Conservation (phyloP, 2,888 invertebrate genomes). For the Dasypogon diadema region DNA sequence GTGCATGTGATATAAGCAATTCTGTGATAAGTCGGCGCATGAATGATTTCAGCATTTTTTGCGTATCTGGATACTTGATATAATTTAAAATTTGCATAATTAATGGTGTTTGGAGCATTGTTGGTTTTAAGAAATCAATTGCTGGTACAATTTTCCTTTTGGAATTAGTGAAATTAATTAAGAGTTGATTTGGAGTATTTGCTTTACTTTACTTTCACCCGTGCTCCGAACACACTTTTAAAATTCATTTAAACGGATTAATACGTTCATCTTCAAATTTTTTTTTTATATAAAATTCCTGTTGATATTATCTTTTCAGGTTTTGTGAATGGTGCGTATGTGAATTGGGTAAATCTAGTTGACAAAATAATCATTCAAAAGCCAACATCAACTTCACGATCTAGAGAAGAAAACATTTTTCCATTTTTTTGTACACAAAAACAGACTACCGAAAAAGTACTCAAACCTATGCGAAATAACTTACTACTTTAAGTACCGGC, state of each 20-base stretch:
- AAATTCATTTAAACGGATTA: too few relatives aligned
- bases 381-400: constrained; percentile 36
- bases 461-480: background rate
- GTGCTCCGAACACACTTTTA: background rate
- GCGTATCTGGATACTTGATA: background rate
- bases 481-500: background rate
- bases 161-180: too few relatives aligned
- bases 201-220: too few relatives aligned
- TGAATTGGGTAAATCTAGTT: constrained; percentile 54
- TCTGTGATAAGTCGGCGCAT: background rate
- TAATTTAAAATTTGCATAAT: background rate
- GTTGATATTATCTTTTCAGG: constrained; percentile 52
- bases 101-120: background rate
- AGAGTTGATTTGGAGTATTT: too few relatives aligned
- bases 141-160: too few relatives aligned
- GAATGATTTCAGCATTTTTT: background rate
- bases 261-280: background rate
- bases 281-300: too few relatives aligned
- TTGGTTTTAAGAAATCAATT: too few relatives aligned
- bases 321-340: constrained; percentile 57
- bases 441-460: constrained; percentile 6
- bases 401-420: constrained; percentile 12
- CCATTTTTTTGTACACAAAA: constrained; percentile 21
- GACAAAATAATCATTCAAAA: constrained; percentile 42
- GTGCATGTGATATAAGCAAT: background rate